phyloP scores from a whole-genome alignment of 2,113 vertebrate genomes.

The Dunckerocampus dactyliophorus region DNA sequence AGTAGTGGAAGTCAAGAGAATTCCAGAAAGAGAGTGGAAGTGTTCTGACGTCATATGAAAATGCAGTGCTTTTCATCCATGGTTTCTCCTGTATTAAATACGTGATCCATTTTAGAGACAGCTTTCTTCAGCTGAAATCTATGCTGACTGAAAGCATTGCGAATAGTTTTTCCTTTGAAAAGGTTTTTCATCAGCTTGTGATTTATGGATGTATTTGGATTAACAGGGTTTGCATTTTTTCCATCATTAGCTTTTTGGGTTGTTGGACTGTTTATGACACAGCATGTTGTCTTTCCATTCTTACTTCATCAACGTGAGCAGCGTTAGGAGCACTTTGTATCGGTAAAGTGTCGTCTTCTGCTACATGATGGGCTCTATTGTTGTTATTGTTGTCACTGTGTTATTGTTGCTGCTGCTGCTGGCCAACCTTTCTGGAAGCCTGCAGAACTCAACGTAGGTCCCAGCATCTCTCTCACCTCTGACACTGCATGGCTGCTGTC shows the following conservation, averaged over 20 bases:
- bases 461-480: conserved; percentile 54
- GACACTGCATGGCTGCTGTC: conserved; percentile 56
- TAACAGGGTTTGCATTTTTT: conserved; percentile 54
- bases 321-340: conserved; percentile 30
- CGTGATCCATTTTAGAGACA: background rate
- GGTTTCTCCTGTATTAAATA: conserved; percentile 32
- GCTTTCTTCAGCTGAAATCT: conserved; percentile 30
- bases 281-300: conserved; percentile 18
- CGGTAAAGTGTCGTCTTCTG: conserved; percentile 61
- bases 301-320: conserved; percentile 17
- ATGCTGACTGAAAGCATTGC: conserved; percentile 60
- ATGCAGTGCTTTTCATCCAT: conserved; percentile 49
- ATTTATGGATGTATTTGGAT: conserved; percentile 70
- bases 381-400: conserved; percentile 37
- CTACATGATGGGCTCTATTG: conserved; percentile 75
- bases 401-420: conserved; percentile 66
- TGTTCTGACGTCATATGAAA: background rate
- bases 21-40: background rate
- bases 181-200: conserved; percentile 35
- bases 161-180: conserved; percentile 28
- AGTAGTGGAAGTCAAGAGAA: background rate
- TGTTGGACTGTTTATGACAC: conserved; percentile 8
- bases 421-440: conserved; percentile 74
- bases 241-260: conserved; percentile 24
- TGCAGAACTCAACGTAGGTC: conserved; percentile 76